Percentiles rank a stretch among this genome's conserved stretches.
These are phyloP conservation scores for Melanostoma scalare DNA, from an alignment of 2,888 invertebrate species.

Conservation along the genomic window DNA sequence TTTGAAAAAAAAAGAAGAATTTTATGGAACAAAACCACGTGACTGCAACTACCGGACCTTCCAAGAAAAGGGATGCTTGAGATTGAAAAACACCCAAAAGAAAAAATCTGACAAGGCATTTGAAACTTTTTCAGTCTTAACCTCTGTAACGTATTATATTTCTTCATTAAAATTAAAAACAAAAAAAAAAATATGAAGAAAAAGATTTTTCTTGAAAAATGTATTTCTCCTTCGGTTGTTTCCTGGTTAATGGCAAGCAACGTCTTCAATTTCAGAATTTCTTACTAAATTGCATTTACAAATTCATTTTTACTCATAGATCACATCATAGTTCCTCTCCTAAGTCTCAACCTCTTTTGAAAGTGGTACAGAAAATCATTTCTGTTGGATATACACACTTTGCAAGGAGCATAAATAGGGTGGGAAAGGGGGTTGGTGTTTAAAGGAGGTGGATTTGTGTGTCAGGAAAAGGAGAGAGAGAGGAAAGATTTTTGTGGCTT, in stretches of 20 bases:
- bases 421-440: neutral
- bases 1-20: neutral
- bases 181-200: neutral
- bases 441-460: neutral
- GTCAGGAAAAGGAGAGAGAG: neutral
- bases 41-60: too few species aligned
- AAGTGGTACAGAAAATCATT: conserved; percentile 15
- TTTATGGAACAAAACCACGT: neutral
- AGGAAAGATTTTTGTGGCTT: conserved; percentile 43
- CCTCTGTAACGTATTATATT: conserved; percentile 13
- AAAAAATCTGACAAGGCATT: neutral
- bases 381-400: conserved; percentile 20
- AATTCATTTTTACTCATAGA: conserved; percentile 53
- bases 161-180: conserved; percentile 46
- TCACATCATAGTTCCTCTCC: conserved; percentile 18
- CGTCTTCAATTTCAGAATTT: conserved; percentile 62
- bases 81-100: too few species aligned
- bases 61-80: too few species aligned
- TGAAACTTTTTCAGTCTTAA: neutral
- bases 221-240: conserved; percentile 15
- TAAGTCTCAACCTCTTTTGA: too few species aligned
- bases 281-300: conserved; percentile 64
- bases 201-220: neutral
- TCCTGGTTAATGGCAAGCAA: conserved; percentile 31
- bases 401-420: neutral